Conservation (phyloP, 1,140 invertebrate species). For the Argopecten irradians region DNA sequence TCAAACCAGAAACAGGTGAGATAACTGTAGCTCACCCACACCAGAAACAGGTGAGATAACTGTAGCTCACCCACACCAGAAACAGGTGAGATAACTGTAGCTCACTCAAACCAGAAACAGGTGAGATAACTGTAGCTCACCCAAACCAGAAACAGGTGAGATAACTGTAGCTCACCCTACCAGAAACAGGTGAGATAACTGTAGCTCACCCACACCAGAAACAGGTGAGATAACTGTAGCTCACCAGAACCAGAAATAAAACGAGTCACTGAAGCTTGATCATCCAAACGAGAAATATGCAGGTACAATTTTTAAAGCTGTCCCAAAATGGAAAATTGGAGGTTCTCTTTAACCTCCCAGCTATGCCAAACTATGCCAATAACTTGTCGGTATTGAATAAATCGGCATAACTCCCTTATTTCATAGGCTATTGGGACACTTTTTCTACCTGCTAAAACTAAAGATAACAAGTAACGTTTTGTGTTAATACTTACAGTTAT, state of each 20-base stretch:
- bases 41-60: background rate
- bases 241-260: background rate
- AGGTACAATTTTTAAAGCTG: too few relatives aligned
- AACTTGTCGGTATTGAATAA: too few relatives aligned
- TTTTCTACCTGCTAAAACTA: too few relatives aligned
- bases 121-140: background rate
- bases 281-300: background rate
- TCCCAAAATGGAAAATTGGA: too few relatives aligned
- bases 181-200: background rate
- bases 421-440: too few relatives aligned
- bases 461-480: too few relatives aligned
- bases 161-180: background rate
- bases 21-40: background rate
- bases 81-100: background rate
- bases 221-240: background rate
- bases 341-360: too few relatives aligned
- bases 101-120: background rate
- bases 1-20: background rate
- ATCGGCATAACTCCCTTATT: too few relatives aligned
- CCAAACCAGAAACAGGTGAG: background rate
- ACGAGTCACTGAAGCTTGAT: constrained; percentile 2
- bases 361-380: too few relatives aligned
- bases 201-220: background rate
- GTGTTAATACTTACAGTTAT: too few relatives aligned
- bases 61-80: background rate